A percentile compares a stretch with the other conserved stretches of the same genome.
phyloP scores from a whole-genome alignment of 2,888 invertebrate species.

The Agonopterix alstromeriana region DNA sequence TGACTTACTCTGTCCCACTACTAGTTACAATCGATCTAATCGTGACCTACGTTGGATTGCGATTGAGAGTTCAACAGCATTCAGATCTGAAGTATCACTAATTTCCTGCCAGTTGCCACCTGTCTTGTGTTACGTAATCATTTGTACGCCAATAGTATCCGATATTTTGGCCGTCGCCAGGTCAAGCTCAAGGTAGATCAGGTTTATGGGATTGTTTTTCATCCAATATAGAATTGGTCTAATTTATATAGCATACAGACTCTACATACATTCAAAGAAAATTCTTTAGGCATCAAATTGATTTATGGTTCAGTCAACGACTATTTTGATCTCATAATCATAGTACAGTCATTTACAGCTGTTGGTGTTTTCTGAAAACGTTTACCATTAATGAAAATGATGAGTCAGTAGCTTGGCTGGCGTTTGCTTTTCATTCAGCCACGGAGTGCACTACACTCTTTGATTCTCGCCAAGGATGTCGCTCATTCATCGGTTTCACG shows the following conservation, averaged over 20 bases:
- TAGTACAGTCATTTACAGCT: background rate
- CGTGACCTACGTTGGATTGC: background rate
- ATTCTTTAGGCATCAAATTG: too few species aligned
- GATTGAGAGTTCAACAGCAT: background rate
- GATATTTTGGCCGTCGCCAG: slow-evolving; percentile 19
- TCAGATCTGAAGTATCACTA: background rate
- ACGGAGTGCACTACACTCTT: slow-evolving; percentile 15
- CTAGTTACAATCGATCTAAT: background rate
- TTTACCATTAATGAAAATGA: slow-evolving; percentile 53
- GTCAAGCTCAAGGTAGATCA: slow-evolving; percentile 48
- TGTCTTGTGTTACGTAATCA: slow-evolving; percentile 34
- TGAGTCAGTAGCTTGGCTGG: slow-evolving; percentile 57
- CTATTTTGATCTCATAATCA: too few species aligned
- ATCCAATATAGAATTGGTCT: background rate
- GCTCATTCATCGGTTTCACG: slow-evolving; percentile 22
- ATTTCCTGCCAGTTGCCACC: slow-evolving; percentile 16
- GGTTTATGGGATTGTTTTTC: slow-evolving; percentile 6
- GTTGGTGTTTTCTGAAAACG: slow-evolving; percentile 2
- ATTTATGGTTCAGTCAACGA: too few species aligned
- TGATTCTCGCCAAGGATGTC: slow-evolving; percentile 30
- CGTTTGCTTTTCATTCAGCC: slow-evolving; percentile 40
- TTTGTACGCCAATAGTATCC: slow-evolving; percentile 25
- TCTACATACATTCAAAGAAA: too few species aligned
- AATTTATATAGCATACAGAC: too few species aligned
- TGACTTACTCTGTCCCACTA: background rate